A percentile compares a stretch with the other conserved stretches of the same genome.
These are phyloP conservation scores for Sarcophaga rosellei DNA, from an alignment of 2,888 invertebrate genomes.

Conservation along the genomic window DNA sequence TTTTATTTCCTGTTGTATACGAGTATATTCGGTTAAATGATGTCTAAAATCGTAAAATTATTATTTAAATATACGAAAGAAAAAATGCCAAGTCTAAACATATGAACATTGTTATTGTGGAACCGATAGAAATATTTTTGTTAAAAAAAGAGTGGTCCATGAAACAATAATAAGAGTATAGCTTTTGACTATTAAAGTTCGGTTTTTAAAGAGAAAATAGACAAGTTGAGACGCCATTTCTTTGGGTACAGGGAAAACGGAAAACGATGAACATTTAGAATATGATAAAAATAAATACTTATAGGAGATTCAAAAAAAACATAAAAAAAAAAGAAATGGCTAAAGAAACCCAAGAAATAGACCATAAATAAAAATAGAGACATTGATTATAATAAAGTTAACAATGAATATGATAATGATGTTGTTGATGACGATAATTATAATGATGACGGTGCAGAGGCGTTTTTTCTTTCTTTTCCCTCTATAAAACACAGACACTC, in stretches of 20 bases:
- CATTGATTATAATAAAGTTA: conserved; percentile 61
- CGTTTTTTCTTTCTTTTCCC: conserved; percentile 49
- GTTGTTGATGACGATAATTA: conserved; percentile 51
- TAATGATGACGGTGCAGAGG: conserved; percentile 58
- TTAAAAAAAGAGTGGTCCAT: conserved; percentile 49
- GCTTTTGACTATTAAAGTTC: conserved; percentile 25
- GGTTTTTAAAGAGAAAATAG: conserved; percentile 8
- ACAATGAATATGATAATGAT: conserved; percentile 48
- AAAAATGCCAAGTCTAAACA: conserved; percentile 24
- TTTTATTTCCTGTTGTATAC: not conserved
- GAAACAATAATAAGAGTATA: conserved; percentile 48
- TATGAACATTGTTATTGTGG: conserved; percentile 13
- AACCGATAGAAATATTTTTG: conserved; percentile 16
- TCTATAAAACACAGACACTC: conserved; percentile 21
- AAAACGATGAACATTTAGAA: conserved; percentile 21
- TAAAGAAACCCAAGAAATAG: not conserved
- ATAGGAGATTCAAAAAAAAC: conserved; percentile 57
- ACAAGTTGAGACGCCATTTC: conserved; percentile 51
- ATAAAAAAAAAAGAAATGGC: conserved; percentile 6
- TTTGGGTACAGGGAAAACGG: conserved; percentile 22
- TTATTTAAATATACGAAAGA: conserved; percentile 41
- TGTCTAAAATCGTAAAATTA: conserved; percentile 65
- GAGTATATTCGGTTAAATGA: conserved; percentile 53
- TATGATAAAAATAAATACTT: conserved; percentile 39
- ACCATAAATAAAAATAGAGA: conserved; percentile 56